Percentiles rank a stretch among this genome's conserved stretches.
Conservation (phyloP, 2,113 vertebrate genomes). For the Falco punctatus region DNA sequence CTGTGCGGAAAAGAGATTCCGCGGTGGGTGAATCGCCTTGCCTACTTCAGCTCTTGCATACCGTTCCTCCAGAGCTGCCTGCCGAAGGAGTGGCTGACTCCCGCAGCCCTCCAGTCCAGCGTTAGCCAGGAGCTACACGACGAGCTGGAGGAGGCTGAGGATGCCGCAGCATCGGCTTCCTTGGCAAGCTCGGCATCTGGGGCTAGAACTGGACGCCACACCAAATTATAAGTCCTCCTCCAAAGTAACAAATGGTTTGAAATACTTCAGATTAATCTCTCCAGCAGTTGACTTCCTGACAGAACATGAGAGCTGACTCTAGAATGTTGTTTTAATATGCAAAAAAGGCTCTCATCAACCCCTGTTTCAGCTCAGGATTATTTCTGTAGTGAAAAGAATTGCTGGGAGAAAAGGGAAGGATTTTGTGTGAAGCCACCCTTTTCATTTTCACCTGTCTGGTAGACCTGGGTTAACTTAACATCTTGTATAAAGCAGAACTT, state of each 20-base stretch:
- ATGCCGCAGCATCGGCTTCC: constrained; percentile 86
- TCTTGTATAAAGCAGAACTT: constrained; percentile 74
- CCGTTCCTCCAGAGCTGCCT: constrained; percentile 98
- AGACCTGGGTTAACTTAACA: constrained; percentile 70
- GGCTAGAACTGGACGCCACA: constrained; percentile 85
- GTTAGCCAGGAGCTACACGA: constrained; percentile 97
- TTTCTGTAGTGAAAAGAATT: constrained; percentile 72
- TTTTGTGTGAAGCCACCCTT: constrained; percentile 73
- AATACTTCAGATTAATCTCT: constrained; percentile 56
- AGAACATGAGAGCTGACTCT: constrained; percentile 59
- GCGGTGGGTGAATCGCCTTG: constrained; percentile 97
- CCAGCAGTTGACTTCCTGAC: constrained; percentile 68
- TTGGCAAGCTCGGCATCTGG: constrained; percentile 76
- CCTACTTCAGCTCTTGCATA: constrained; percentile 99
- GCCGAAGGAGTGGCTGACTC: constrained; percentile 98
- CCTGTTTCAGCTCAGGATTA: constrained; percentile 83
- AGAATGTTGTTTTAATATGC: constrained; percentile 71
- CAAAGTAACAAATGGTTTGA: constrained; percentile 52
- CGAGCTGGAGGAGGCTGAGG: constrained; percentile 93
- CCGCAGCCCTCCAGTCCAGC: constrained; percentile 95
- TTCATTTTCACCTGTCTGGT: constrained; percentile 64
- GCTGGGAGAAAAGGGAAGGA: constrained; percentile 74
- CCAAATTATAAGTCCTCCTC: constrained; percentile 83
- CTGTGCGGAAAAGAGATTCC: constrained; percentile 97
- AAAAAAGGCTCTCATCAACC: constrained; percentile 69